Evolutionary conservation across 2,888 invertebrate genomes (phyloP).

Genomic region (Selenia dentaria): DNA sequence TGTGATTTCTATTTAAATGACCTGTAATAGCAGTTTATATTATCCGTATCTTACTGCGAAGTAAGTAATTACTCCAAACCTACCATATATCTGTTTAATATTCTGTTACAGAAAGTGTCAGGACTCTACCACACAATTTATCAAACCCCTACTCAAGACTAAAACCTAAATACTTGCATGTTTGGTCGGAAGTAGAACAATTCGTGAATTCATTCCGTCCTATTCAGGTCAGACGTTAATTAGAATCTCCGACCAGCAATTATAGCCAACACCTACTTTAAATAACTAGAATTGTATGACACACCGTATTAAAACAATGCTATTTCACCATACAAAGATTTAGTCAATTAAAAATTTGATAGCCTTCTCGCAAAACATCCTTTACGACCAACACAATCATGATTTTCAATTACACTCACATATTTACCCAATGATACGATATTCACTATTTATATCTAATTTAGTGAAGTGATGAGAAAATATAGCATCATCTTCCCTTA

Average conservation of each 20-base stretch:
- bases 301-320: conserved; percentile 3
- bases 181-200: conserved; percentile 7
- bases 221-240: conserved; percentile 22
- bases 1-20: no score
- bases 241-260: conserved; percentile 21
- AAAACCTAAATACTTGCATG: conserved; percentile 4
- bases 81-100: no score
- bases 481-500: conserved; percentile 6
- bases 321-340: background rate
- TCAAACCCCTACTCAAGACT: conserved; percentile 10
- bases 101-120: conserved; percentile 9
- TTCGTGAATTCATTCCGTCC: conserved; percentile 16
- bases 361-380: conserved; percentile 4
- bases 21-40: no score
- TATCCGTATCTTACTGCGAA: no score
- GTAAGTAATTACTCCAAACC: no score
- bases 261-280: conserved; percentile 16
- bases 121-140: conserved; percentile 6
- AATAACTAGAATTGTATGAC: conserved; percentile 8
- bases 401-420: conserved; percentile 1
- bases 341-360: conserved; percentile 1
- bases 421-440: background rate
- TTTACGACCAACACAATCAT: conserved; percentile 1
- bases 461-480: conserved; percentile 12
- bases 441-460: background rate